Base-by-base conservation (phyloP, 2,797 vertebrate genomes). In the Toxotes lorentzi region DNA sequence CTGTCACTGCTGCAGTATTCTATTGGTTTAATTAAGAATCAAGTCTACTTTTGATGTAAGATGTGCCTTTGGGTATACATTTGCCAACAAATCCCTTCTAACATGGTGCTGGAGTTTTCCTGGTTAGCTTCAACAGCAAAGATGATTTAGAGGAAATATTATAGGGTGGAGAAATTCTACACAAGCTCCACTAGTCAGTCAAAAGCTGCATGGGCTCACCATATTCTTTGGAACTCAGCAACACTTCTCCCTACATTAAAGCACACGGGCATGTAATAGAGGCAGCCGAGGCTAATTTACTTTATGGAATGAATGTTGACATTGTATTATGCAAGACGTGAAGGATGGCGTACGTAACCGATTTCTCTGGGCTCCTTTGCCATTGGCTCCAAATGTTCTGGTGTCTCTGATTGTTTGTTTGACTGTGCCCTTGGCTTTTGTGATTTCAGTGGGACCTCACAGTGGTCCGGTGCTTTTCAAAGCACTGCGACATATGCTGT, bases 21-120 rank as follows among this genome's bases (percentile, higher is more conserved):
- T 82, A 81, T 82, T 51, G 75, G 86, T 89, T 93, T 92, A 89
- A 93, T 94, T 91, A 90, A 84, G 85, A 73, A 85, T 85, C 75
- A 70, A 78, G 80, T 81, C 77, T n/a, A 57, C 84, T 88, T 90
- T 81, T 87, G 82, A 92, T 91, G 82, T 66, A 59, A 90, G 83
- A 81, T 62, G 72, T 60, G 84, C 86, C 79, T 81, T 65, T 64
- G 88, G 86, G 80, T 83, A 56, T 74, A 64, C 71, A 59, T 87
- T 87, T 76, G 81, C 69, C 83, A 72, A 78, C 74, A 84, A 84
- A 89, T 78, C 78, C 64, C 67, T 53, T 66, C 66, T 86, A 58
- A 50, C 17, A 54, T 51, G 27, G 48, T 17, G 30, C 61, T 35
- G 27, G 51, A 66, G 34, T 70, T 84, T 81, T 78, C 63, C 66